Evolutionary conservation across 2,888 invertebrate species (phyloP).

Genomic region (Mantis religiosa): DNA sequence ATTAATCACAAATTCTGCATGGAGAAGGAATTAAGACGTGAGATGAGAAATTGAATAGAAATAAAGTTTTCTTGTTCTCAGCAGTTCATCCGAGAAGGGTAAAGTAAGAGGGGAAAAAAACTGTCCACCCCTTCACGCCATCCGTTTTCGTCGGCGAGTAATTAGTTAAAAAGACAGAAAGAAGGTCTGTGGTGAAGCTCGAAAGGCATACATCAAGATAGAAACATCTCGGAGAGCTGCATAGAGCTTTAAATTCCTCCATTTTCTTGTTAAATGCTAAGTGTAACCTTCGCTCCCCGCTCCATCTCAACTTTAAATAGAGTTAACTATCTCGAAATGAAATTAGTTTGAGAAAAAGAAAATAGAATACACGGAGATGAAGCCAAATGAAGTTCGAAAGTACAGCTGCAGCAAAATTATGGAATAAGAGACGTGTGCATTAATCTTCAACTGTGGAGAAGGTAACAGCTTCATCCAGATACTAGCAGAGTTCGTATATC

Average conservation of each 20-base stretch:
- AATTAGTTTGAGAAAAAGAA: background rate
- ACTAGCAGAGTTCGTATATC: too few species aligned
- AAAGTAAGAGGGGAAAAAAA: background rate
- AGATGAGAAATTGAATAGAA: background rate
- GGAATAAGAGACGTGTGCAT: too few species aligned
- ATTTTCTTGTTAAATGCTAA: background rate
- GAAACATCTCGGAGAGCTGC: background rate
- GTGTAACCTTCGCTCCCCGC: background rate
- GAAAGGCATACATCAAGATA: background rate
- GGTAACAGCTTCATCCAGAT: too few species aligned
- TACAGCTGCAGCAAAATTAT: too few species aligned
- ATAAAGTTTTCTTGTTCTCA: background rate
- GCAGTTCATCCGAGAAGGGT: background rate
- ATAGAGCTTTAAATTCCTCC: background rate
- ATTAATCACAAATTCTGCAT: slow-evolving; percentile 20
- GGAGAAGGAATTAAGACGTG: background rate
- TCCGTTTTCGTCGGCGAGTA: background rate
- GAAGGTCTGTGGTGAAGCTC: background rate
- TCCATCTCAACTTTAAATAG: background rate
- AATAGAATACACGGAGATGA: too few species aligned
- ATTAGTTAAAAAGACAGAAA: background rate
- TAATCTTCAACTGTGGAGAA: too few species aligned
- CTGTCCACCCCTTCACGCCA: background rate
- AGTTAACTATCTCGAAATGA: background rate
- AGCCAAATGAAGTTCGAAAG: too few species aligned